phyloP scores from a whole-genome alignment of 2,113 vertebrate genomes.

The Lophotis ruficrista region DNA sequence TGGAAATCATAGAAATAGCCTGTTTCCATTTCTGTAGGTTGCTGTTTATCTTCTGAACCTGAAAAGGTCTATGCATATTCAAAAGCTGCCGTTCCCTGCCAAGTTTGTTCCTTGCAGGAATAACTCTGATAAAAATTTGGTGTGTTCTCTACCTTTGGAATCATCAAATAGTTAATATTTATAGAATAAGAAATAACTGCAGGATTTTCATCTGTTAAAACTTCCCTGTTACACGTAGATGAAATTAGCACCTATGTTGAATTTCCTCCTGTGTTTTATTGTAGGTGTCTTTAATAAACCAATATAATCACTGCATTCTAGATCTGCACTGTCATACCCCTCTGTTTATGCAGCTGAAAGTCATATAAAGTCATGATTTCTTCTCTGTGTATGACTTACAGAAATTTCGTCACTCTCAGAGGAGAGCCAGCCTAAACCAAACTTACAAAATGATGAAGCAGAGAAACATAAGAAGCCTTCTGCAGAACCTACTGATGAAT shows the following conservation, averaged over 20 bases:
- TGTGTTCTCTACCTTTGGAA: neutral
- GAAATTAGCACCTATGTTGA: neutral
- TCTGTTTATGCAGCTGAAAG: neutral
- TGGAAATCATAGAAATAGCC: neutral
- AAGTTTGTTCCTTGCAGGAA: neutral
- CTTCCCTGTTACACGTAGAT: neutral
- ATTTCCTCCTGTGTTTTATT: neutral
- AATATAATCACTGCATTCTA: neutral
- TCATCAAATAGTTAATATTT: neutral
- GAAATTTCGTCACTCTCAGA: slow-evolving; percentile 67
- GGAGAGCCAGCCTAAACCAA: slow-evolving; percentile 45
- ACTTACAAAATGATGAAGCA: slow-evolving; percentile 46
- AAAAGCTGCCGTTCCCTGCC: neutral
- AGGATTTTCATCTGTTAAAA: neutral
- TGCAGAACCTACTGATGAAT: slow-evolving; percentile 28
- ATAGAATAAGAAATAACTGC: neutral
- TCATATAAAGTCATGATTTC: neutral
- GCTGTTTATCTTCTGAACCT: neutral
- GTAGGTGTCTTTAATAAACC: neutral
- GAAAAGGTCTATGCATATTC: neutral
- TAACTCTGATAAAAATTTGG: neutral
- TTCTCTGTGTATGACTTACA: slow-evolving; percentile 48
- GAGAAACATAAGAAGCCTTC: neutral
- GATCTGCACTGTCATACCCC: neutral
- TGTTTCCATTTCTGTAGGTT: neutral